Base-by-base conservation (phyloP, 2,113 vertebrate genomes). In the Rhodinocichla rosea region DNA sequence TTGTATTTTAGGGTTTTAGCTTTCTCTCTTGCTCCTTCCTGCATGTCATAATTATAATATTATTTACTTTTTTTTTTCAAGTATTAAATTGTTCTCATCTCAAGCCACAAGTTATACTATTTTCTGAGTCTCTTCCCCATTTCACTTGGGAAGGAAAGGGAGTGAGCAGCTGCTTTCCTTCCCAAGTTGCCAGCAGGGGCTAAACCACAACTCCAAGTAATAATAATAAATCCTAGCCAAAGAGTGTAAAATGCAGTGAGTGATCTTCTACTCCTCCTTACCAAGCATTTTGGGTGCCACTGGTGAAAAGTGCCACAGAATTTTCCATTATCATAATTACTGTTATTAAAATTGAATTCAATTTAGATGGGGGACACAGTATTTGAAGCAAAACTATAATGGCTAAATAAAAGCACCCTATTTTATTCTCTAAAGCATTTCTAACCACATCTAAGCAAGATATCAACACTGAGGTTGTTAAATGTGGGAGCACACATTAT, bases 331-430 rank as follows among this genome's bases (percentile, higher is more conserved):
- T 55, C 55, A 69, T 80, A 56, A 74, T 87, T 83, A 50, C 56
- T 39, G 57, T 60, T 76, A 47, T 42, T 57, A 85, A 92, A 94
- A 86, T 37, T 83, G 7, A 90, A 74, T 80, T 78, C 9, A 86
- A 5, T 83, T 76, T 81, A 53, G 9, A 67, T 30, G 26, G 16
- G 4, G 12, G 21, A 45, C 0, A 0, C 2, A 42, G 28, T 67
- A 75, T 64, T 76, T 77, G 50, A 79, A 75, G n/a, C 14, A 83
- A 91, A 91, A 32, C 15, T 71, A 26, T 27, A 39, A 60, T 70
- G 63, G 37, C 30, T 52, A 86, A 63, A 39, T 89, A 64, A 75
- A 94, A 83, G 20, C 74, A 3, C 13, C 44, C 19, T 59, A 84
- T 6, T 87, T 68, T 92, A 39, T 35, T 18, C 18, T 52, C 40